phyloP scores from a whole-genome alignment of 2,888 invertebrate genomes.

The Opisthograptis luteolata region DNA sequence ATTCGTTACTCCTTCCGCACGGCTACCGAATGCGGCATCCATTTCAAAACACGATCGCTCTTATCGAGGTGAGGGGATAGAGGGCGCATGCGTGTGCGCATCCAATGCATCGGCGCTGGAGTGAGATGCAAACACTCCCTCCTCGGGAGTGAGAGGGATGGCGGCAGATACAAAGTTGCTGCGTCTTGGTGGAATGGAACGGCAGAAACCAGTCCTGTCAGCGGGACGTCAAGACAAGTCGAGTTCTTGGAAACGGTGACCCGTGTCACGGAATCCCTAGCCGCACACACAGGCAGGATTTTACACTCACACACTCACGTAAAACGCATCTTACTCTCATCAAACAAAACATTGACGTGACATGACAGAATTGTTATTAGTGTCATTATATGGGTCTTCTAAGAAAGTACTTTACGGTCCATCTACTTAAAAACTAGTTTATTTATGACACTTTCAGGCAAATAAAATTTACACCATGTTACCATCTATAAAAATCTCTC shows the following conservation, averaged over 20 bases:
- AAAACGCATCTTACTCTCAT: conserved; percentile 46
- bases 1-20: conserved; percentile 67
- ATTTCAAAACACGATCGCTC: conserved; percentile 76
- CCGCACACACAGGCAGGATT: conserved; percentile 58
- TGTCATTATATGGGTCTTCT: conserved; percentile 35
- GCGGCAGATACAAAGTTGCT: conserved; percentile 69
- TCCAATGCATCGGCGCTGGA: conserved; percentile 65
- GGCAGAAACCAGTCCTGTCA: conserved; percentile 83
- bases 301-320: conserved; percentile 51
- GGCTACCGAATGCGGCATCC: conserved; percentile 76
- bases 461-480: too few species aligned
- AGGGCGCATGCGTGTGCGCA: conserved; percentile 79
- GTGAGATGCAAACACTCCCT: conserved; percentile 44
- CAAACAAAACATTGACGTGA: conserved; percentile 51
- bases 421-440: too few species aligned
- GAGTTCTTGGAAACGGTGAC: conserved; percentile 83
- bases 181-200: conserved; percentile 70
- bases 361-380: conserved; percentile 59
- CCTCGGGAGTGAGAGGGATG: conserved; percentile 56
- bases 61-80: conserved; percentile 75
- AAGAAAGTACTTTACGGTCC: background rate
- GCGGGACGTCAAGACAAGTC: conserved; percentile 82
- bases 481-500: too few species aligned
- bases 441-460: too few species aligned
- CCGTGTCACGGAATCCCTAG: conserved; percentile 84